Evolutionary conservation across 1,140 invertebrate genomes (phyloP).

Genomic region (Heliconius melpomene): DNA sequence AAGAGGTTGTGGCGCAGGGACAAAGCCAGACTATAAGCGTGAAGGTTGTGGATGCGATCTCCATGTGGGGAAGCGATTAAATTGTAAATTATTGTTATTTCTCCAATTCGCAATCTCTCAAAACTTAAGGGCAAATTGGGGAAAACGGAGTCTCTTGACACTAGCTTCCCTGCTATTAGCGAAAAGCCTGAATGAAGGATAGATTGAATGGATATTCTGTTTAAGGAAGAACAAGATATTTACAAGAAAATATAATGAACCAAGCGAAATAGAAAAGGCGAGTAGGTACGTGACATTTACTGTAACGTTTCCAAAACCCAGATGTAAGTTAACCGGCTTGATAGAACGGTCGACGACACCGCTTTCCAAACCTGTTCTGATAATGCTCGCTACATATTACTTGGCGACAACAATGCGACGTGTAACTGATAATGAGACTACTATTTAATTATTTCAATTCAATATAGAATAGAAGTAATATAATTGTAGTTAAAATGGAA

Average conservation of each 20-base stretch:
- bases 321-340: constrained; percentile 55
- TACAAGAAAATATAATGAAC: neutral
- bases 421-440: constrained; percentile 15
- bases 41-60: too few relatives aligned
- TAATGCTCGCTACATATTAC: constrained; percentile 44
- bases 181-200: too few relatives aligned
- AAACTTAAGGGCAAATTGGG: too few relatives aligned
- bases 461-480: neutral
- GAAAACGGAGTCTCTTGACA: too few relatives aligned
- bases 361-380: constrained; percentile 74
- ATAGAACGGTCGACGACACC: constrained; percentile 63
- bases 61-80: too few relatives aligned
- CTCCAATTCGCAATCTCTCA: too few relatives aligned
- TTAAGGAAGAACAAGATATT: neutral
- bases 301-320: constrained; percentile 47
- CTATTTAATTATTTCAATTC: constrained; percentile 9
- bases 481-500: neutral
- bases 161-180: too few relatives aligned
- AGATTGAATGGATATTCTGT: too few relatives aligned
- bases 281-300: constrained; percentile 32
- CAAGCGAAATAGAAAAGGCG: constrained; percentile 25
- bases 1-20: too few relatives aligned
- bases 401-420: constrained; percentile 33
- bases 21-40: too few relatives aligned
- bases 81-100: too few relatives aligned